phyloP scores from a whole-genome alignment of 2,113 vertebrate genomes.

The Euleptes europaea region DNA sequence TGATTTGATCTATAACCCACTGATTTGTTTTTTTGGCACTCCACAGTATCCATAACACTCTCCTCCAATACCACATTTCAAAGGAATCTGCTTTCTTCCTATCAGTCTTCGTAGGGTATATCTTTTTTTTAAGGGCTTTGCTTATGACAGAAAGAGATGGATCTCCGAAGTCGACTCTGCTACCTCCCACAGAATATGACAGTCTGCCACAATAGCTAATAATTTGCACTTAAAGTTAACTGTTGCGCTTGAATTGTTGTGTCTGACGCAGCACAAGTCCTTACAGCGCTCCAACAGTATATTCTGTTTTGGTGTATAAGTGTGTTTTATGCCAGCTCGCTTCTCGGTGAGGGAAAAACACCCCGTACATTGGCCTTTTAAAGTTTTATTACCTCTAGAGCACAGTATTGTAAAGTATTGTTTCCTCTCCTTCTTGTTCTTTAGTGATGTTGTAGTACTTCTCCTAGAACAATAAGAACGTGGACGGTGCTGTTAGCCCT shows the following conservation, averaged over 20 bases:
- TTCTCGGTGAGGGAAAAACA: background rate
- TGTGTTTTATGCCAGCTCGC: conserved; percentile 21
- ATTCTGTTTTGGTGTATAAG: background rate
- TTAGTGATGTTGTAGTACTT: background rate
- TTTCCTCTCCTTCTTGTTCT: conserved; percentile 7
- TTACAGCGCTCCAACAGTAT: background rate
- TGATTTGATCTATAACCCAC: too few relatives aligned
- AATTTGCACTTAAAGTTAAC: conserved; percentile 16
- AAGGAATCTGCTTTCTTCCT: too few relatives aligned
- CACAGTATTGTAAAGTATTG: background rate
- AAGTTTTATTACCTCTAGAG: background rate
- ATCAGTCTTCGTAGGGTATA: background rate
- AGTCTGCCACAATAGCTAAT: conserved; percentile 3
- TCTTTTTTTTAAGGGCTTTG: background rate
- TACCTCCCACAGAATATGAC: background rate
- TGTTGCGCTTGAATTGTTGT: conserved; percentile 14
- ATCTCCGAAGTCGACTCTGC: background rate
- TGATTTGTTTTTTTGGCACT: too few relatives aligned
- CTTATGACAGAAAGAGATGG: background rate
- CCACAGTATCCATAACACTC: too few relatives aligned
- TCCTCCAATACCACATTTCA: too few relatives aligned
- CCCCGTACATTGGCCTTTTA: background rate
- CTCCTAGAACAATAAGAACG: background rate
- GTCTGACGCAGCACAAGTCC: background rate
- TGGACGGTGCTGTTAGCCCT: background rate